phyloP scores from a whole-genome alignment of 1,140 invertebrate genomes.

The Lasioglossum baleicum region DNA sequence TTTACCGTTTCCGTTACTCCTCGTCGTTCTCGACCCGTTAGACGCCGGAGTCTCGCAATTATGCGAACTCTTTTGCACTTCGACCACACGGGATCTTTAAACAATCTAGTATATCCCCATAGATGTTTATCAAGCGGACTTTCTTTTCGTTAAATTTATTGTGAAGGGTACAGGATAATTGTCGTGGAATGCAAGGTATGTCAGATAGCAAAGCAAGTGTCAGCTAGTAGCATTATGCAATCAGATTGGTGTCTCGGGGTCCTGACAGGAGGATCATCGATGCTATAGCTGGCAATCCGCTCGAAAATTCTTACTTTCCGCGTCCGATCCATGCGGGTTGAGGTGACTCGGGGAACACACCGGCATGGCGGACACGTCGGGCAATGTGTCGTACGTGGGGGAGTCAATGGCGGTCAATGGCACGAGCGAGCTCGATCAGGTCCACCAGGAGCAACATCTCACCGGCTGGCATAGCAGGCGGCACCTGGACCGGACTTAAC shows the following conservation, averaged over 20 bases:
- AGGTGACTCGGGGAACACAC: constrained; percentile 36
- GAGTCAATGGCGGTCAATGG: constrained; percentile 79
- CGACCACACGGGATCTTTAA: no score
- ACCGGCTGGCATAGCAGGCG: constrained; percentile 64
- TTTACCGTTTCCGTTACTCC: constrained; percentile 52
- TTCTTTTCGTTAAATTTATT: no score
- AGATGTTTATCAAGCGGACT: no score
- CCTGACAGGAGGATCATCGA: neutral
- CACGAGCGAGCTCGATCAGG: constrained; percentile 76
- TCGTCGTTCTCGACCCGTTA: constrained; percentile 16
- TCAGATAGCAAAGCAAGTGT: neutral
- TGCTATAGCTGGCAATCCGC: neutral
- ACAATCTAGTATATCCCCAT: no score
- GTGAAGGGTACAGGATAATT: no score
- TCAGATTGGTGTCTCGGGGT: neutral
- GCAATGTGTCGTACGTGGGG: constrained; percentile 70
- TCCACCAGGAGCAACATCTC: constrained; percentile 72
- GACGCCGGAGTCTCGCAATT: neutral
- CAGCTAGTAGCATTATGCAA: neutral
- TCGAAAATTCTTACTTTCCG: constrained; percentile 32
- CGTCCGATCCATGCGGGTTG: constrained; percentile 15
- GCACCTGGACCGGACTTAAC: constrained; percentile 69
- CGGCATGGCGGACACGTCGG: constrained; percentile 51
- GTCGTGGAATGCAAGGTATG: no score
- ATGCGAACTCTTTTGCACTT: no score